phyloP scores from a whole-genome alignment of 2,113 vertebrate genomes.

The Pterocles burchelli region DNA sequence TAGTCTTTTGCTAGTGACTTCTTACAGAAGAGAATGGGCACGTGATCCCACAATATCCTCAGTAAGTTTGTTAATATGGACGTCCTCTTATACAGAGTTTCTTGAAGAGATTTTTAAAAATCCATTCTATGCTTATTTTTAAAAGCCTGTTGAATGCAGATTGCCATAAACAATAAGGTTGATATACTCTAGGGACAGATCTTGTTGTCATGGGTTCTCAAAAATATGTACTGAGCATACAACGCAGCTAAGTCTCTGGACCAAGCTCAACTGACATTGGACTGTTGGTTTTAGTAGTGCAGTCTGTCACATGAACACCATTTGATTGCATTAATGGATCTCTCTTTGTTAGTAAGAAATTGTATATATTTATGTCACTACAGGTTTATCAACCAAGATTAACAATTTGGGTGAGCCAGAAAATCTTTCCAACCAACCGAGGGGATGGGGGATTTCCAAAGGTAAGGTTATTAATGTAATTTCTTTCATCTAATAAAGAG shows the following conservation, averaged over 20 bases:
- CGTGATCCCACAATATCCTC: neutral
- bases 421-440: slow-evolving; percentile 67
- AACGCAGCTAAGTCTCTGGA: neutral
- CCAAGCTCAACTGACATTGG: neutral
- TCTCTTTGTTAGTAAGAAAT: slow-evolving; percentile 15
- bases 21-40: neutral
- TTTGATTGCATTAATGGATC: neutral
- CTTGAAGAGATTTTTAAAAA: neutral
- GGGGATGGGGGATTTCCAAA: slow-evolving; percentile 75
- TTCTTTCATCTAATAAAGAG: neutral
- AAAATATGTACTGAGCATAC: neutral
- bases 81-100: neutral
- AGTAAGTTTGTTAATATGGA: neutral
- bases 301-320: neutral
- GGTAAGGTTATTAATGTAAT: slow-evolving; percentile 65
- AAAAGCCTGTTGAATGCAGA: neutral
- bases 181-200: neutral
- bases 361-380: slow-evolving; percentile 58
- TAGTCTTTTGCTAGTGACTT: neutral
- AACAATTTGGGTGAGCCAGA: slow-evolving; percentile 63
- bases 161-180: neutral
- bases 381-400: slow-evolving; percentile 70
- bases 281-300: neutral
- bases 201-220: neutral
- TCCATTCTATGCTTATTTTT: neutral